Percentiles rank a stretch among this genome's conserved stretches.
Evolutionary conservation across 2,888 invertebrate genomes (phyloP).

Genomic region (Anagyrus pseudococci): DNA sequence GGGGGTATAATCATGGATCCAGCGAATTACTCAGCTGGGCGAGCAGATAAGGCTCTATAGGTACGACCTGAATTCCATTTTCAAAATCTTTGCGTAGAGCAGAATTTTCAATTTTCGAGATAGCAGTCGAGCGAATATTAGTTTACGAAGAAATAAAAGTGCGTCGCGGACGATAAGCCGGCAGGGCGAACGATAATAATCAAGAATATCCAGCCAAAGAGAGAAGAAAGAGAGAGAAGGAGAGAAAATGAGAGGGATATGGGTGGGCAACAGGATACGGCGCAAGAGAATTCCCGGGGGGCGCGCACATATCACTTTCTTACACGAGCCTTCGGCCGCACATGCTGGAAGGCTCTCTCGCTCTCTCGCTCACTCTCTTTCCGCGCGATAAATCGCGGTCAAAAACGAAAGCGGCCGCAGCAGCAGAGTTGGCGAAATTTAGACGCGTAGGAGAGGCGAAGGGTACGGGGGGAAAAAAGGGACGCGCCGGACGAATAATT

Average conservation of each 20-base stretch:
- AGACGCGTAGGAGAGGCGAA: background rate
- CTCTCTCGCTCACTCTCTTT: no score
- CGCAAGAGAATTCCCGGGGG: background rate
- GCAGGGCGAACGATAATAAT: background rate
- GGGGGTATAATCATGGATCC: no score
- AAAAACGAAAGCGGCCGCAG: background rate
- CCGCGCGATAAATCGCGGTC: conserved; percentile 22
- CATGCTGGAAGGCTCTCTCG: background rate
- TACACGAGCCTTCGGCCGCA: no score
- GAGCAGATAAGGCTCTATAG: no score
- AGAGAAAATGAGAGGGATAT: background rate
- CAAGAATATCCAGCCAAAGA: background rate
- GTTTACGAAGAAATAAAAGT: no score
- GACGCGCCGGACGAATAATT: conserved; percentile 21
- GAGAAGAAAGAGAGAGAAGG: background rate
- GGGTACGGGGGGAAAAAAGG: background rate
- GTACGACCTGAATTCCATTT: no score
- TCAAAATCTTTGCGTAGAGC: no score
- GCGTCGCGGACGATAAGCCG: no score
- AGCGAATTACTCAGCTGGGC: no score
- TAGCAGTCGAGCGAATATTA: no score
- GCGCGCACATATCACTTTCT: background rate
- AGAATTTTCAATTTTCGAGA: no score
- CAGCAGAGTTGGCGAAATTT: conserved; percentile 1
- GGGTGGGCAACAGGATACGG: background rate